Conservation (phyloP, 1,140 invertebrate genomes). For the Dendroctonus ponderosae region DNA sequence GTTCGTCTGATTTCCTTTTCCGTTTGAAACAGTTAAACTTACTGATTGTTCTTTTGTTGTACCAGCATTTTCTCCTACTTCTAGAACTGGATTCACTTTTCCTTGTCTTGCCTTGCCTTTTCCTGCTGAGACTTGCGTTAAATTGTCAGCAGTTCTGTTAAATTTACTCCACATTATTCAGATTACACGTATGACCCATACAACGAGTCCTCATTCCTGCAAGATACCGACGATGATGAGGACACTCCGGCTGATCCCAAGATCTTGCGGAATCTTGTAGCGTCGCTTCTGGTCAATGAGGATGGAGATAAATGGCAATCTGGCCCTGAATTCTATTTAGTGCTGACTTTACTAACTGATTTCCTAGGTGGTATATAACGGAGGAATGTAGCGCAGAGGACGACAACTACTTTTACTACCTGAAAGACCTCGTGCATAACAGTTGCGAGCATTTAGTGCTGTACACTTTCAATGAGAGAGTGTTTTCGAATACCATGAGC, state of each 20-base stretch:
- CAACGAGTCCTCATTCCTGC: too few relatives aligned
- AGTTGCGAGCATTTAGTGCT: constrained; percentile 15
- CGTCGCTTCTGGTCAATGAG: background rate
- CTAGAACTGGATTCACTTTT: too few relatives aligned
- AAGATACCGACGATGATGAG: too few relatives aligned
- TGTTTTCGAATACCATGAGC: constrained; percentile 13
- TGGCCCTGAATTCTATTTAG: background rate
- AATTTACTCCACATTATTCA: too few relatives aligned
- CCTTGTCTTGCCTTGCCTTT: too few relatives aligned
- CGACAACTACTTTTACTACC: constrained; percentile 25
- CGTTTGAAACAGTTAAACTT: too few relatives aligned
- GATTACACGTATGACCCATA: too few relatives aligned
- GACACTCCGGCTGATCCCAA: background rate
- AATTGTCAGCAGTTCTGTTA: too few relatives aligned
- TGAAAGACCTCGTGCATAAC: constrained; percentile 23
- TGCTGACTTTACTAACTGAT: background rate
- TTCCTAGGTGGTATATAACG: constrained; percentile 17
- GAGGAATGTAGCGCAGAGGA: constrained; percentile 16
- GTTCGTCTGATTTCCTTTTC: too few relatives aligned
- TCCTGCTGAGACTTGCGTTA: too few relatives aligned
- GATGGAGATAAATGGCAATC: background rate
- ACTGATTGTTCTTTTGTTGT: too few relatives aligned
- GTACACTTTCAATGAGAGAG: constrained; percentile 23
- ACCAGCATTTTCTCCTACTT: too few relatives aligned
- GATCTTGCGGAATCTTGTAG: background rate